Conservation (phyloP, 2,888 invertebrate species). For the Noctuana brunneofusca region DNA sequence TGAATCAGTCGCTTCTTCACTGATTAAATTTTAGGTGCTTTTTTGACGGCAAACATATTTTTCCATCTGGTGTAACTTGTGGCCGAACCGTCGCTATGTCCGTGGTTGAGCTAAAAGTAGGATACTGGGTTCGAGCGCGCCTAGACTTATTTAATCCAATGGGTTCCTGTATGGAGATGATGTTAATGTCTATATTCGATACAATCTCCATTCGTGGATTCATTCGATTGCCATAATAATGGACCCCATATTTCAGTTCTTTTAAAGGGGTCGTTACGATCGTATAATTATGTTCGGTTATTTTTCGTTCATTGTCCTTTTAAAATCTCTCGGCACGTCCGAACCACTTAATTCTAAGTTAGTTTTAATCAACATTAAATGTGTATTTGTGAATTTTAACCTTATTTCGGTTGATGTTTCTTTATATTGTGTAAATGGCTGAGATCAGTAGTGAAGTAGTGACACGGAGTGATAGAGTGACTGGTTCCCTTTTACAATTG, state of each 20-base stretch:
- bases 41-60: slow-evolving; percentile 50
- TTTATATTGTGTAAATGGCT: slow-evolving; percentile 80
- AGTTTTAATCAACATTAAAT: slow-evolving; percentile 79
- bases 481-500: slow-evolving; percentile 82
- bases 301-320: slow-evolving; percentile 41
- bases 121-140: slow-evolving; percentile 53
- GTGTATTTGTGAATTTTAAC: slow-evolving; percentile 82
- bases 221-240: slow-evolving; percentile 40
- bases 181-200: slow-evolving; percentile 51
- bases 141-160: slow-evolving; percentile 47
- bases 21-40: slow-evolving; percentile 59
- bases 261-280: slow-evolving; percentile 40
- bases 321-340: slow-evolving; percentile 56
- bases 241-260: not conserved
- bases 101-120: slow-evolving; percentile 62
- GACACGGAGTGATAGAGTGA: slow-evolving; percentile 79
- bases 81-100: slow-evolving; percentile 72
- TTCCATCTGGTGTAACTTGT: slow-evolving; percentile 55
- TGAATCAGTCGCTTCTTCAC: slow-evolving; percentile 49
- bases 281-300: slow-evolving; percentile 28
- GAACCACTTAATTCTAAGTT: slow-evolving; percentile 64
- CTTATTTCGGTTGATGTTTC: slow-evolving; percentile 79
- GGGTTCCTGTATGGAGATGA: slow-evolving; percentile 48
- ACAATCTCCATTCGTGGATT: slow-evolving; percentile 44
- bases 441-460: slow-evolving; percentile 77